Base-by-base conservation (phyloP, 2,797 vertebrate species). In the Crenichthys baileyi region DNA sequence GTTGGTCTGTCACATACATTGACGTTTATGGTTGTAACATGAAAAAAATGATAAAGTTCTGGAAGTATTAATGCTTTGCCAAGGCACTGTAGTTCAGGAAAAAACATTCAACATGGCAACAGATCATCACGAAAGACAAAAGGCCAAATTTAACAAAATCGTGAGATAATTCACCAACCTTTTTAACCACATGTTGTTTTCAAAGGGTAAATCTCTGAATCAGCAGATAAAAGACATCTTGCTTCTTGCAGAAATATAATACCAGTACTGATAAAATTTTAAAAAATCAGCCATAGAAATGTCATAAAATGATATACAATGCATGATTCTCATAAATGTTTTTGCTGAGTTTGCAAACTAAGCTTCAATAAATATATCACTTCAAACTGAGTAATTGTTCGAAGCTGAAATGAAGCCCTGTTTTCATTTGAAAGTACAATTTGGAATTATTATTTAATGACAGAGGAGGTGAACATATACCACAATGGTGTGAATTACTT, bases 81-180 rank as follows among this genome's bases (percentile, higher is more conserved):
- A 70, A 70, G 24, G 67, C 24, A 46, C 9, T 68, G 36, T 41
- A 15, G 12, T 70, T 70, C 39, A 85, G 73, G 41, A 73, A 84
- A 81, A 70, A 22, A 39, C 63, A 81, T 77, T 56, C 58, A 78
- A 73, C 76, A 80, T 67, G 70, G 56, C 63, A 77, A 7, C 44
- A 83, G 53, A 80, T 80, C 46, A 82, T 76, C 56, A 63, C 4
- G 72, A 72, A 75, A 56, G 15, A 68, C 12, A 12, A 20, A n/a
- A 22, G 29, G 31, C 2, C 31, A 65, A 8, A 20, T 36, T 36
- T 15, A 31, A 63, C 36, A 68, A 68, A 68, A 68, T 68, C 24
- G 20, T 61, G 5, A 26, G 39, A n/a, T 16, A 24, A 29, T 75
- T 50, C 11, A 36, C 20, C 12, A 39, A 4, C 15, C 22, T 5